These are phyloP conservation scores for Lepilemur septentrionalis DNA, from an alignment of 2,797 vertebrate genomes.

Conservation along the genomic window DNA sequence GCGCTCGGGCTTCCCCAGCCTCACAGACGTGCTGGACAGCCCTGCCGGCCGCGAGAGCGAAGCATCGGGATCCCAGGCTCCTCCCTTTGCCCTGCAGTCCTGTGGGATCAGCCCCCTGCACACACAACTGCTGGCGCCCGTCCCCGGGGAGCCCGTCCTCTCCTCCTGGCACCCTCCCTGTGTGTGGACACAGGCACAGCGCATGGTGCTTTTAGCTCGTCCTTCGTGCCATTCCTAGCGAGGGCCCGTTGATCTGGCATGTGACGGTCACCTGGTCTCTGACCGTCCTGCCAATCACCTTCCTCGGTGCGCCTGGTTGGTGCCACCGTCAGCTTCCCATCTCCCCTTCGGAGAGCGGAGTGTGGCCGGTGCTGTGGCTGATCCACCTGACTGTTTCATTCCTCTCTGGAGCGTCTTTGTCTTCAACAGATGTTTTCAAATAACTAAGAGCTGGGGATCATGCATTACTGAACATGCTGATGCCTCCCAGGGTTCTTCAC, in stretches of 20 bases:
- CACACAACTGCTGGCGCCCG: accelerated
- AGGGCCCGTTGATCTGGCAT: accelerated
- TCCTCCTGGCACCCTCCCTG: accelerated
- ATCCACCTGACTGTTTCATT: conserved; percentile 79
- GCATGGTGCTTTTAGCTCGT: neutral
- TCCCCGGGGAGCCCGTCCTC: accelerated
- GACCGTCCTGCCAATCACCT: neutral
- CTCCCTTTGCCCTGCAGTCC: neutral
- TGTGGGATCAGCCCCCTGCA: accelerated
- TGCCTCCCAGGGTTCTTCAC: conserved; percentile 80
- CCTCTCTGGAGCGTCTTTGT: conserved; percentile 81
- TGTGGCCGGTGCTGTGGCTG: conserved; percentile 73
- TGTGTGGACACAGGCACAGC: accelerated
- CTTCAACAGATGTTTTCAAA: conserved; percentile 86
- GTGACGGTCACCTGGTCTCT: neutral
- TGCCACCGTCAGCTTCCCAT: conserved; percentile 53
- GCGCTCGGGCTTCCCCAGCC: accelerated
- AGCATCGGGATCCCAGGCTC: accelerated
- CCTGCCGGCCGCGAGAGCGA: accelerated
- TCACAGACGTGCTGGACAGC: accelerated
- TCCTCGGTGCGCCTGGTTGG: neutral
- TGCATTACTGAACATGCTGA: conserved; percentile 84
- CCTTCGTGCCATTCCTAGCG: accelerated
- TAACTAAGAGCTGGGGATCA: conserved; percentile 83
- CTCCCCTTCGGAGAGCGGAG: conserved; percentile 55